phyloP scores from a whole-genome alignment of 2,888 invertebrate genomes.

The Drosophila demipolita region DNA sequence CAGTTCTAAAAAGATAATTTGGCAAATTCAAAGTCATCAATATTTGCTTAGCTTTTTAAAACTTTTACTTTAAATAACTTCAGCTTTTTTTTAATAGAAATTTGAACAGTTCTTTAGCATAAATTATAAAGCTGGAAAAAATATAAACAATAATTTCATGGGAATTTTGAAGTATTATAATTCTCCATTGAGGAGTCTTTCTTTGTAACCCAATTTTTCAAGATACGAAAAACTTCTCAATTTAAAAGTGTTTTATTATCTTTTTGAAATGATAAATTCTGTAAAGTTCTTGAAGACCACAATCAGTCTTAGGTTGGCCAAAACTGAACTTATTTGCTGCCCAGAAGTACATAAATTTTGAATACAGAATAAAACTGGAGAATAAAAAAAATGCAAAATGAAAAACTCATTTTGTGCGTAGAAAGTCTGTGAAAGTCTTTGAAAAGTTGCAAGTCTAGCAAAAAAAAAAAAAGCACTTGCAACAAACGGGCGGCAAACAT shows the following conservation, averaged over 20 bases:
- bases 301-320: neutral
- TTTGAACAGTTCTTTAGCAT: too few species aligned
- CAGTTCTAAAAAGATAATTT: too few species aligned
- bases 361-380: neutral
- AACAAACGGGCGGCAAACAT: neutral
- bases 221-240: neutral
- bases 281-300: neutral
- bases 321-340: neutral
- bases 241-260: neutral
- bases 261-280: neutral
- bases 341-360: neutral
- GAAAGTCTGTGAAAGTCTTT: neutral
- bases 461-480: neutral
- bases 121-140: too few species aligned
- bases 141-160: too few species aligned
- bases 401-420: neutral
- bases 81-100: too few species aligned
- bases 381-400: neutral
- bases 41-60: too few species aligned
- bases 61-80: too few species aligned
- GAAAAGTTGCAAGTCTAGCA: neutral
- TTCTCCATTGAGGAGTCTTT: too few species aligned
- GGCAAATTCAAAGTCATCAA: too few species aligned
- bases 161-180: too few species aligned
- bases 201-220: too few species aligned